A percentile compares a stretch with the other conserved stretches of the same genome.
These are phyloP conservation scores for Hyposoter dolosus DNA, from an alignment of 2,888 invertebrate genomes.

Conservation along the genomic window DNA sequence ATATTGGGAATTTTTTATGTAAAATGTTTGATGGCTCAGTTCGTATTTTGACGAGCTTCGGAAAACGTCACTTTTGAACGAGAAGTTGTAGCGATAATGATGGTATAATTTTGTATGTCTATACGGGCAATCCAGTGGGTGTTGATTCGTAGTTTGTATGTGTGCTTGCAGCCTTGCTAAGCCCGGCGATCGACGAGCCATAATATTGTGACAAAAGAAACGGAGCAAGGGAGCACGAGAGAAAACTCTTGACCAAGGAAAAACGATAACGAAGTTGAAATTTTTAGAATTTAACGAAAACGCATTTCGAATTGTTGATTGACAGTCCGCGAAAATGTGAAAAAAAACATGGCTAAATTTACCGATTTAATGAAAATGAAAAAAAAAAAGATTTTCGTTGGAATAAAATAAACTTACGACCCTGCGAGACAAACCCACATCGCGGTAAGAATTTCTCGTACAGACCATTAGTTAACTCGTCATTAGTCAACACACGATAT, in stretches of 20 bases:
- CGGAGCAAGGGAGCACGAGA: slow-evolving; percentile 48
- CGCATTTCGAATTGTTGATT: no score
- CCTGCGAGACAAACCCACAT: slow-evolving; percentile 56
- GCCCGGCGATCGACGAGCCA: slow-evolving; percentile 62
- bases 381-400: not conserved
- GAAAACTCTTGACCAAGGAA: not conserved
- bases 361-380: not conserved
- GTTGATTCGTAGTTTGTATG: slow-evolving; percentile 23
- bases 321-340: no score
- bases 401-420: slow-evolving; percentile 25
- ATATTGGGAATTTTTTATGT: not conserved
- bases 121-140: slow-evolving; percentile 75
- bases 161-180: slow-evolving; percentile 66
- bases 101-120: slow-evolving; percentile 74
- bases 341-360: not conserved
- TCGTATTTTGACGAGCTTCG: not conserved
- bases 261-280: not conserved
- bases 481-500: slow-evolving; percentile 19
- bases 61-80: not conserved
- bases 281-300: not conserved
- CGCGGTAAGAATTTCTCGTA: slow-evolving; percentile 50
- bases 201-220: slow-evolving; percentile 42
- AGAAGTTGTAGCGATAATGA: slow-evolving; percentile 71
- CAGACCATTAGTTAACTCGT: slow-evolving; percentile 50
- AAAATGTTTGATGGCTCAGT: not conserved